These are phyloP conservation scores for Uloborus plumipes DNA, from an alignment of 2,888 invertebrate species.

Conservation along the genomic window DNA sequence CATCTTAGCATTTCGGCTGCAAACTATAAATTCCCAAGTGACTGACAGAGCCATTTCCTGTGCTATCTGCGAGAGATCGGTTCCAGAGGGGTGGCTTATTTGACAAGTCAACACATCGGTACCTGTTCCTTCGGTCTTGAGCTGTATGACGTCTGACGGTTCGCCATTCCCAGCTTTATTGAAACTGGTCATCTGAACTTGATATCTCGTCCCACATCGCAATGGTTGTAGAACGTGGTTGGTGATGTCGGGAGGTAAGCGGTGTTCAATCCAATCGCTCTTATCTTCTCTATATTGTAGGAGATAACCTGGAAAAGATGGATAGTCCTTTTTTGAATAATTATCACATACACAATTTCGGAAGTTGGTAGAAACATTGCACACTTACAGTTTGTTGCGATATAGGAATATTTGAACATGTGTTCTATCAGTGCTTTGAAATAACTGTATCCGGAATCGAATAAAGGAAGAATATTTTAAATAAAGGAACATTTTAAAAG, in stretches of 20 bases:
- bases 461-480: too few species aligned
- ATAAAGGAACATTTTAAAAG: too few species aligned
- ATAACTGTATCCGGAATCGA: too few species aligned
- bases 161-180: conserved; percentile 70
- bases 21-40: too few species aligned
- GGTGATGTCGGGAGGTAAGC: conserved; percentile 60
- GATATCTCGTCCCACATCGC: conserved; percentile 71
- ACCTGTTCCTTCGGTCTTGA: conserved; percentile 72
- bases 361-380: neutral
- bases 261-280: conserved; percentile 66
- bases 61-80: too few species aligned
- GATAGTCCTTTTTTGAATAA: neutral
- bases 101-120: neutral
- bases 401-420: too few species aligned
- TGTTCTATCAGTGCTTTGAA: too few species aligned
- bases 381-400: too few species aligned
- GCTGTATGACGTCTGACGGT: conserved; percentile 69
- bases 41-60: too few species aligned
- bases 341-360: neutral
- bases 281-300: conserved; percentile 65
- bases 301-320: conserved; percentile 56
- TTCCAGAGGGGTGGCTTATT: too few species aligned
- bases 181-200: conserved; percentile 70
- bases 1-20: too few species aligned
- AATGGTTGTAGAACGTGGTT: conserved; percentile 66